These are phyloP conservation scores for Gastrophysa polygoni DNA, from an alignment of 2,888 invertebrate species.

Conservation along the genomic window DNA sequence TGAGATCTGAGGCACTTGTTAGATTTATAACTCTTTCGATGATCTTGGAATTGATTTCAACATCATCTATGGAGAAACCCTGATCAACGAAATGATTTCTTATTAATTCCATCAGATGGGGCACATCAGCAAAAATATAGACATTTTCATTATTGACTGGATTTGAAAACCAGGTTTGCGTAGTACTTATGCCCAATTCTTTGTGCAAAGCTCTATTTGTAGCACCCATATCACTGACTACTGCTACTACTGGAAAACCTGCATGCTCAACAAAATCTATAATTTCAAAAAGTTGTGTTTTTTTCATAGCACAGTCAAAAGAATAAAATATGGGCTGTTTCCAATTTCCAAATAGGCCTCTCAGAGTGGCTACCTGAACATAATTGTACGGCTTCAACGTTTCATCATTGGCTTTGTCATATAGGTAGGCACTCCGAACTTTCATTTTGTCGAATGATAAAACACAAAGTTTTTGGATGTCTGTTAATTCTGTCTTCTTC, in stretches of 20 bases:
- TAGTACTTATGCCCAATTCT: constrained; percentile 19
- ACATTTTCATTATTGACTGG: constrained; percentile 27
- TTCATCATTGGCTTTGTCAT: constrained; percentile 34
- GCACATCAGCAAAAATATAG: constrained; percentile 35
- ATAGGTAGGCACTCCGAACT: constrained; percentile 25
- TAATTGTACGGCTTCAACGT: constrained; percentile 32
- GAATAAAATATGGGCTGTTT: constrained; percentile 37
- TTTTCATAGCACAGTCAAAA: constrained; percentile 36
- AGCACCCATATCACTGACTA: constrained; percentile 35
- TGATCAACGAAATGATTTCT: too few species aligned
- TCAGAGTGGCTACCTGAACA: constrained; percentile 31
- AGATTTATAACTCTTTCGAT: constrained; percentile 5
- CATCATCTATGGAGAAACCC: constrained; percentile 32
- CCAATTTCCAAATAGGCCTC: constrained; percentile 35
- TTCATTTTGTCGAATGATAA: constrained; percentile 38
- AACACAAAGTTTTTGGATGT: constrained; percentile 28
- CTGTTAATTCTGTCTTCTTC: constrained; percentile 1
- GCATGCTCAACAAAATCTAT: constrained; percentile 30
- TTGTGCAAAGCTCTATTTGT: constrained; percentile 28
- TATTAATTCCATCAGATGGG: constrained; percentile 36
- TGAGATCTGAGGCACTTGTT: constrained; percentile 1
- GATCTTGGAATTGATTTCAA: constrained; percentile 6
- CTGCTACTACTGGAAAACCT: constrained; percentile 29
- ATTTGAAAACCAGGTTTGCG: constrained; percentile 21
- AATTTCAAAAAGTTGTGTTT: constrained; percentile 31